Conservation (phyloP, 1,140 invertebrate genomes). For the Vanessa atalanta region DNA sequence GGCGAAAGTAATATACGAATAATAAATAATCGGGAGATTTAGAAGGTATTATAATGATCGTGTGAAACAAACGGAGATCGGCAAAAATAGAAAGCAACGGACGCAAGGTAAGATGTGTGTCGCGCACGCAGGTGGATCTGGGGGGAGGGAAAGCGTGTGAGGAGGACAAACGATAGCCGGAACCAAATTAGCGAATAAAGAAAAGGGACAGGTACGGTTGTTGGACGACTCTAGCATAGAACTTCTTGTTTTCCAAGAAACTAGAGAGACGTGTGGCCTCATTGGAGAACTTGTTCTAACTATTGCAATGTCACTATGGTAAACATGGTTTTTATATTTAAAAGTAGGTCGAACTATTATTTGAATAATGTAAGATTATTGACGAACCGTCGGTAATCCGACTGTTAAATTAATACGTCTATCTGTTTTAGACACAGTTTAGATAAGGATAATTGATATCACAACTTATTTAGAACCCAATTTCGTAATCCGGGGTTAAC, state of each 20-base stretch:
- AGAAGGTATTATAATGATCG: conserved; percentile 38
- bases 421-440: no score
- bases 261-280: conserved; percentile 58
- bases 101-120: conserved; percentile 68
- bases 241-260: conserved; percentile 63
- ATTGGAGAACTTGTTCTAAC: conserved; percentile 48
- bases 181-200: conserved; percentile 51
- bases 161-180: conserved; percentile 53
- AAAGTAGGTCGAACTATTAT: conserved; percentile 24
- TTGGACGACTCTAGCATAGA: conserved; percentile 38
- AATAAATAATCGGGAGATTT: conserved; percentile 22
- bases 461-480: conserved; percentile 18
- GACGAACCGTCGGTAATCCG: no score
- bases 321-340: conserved; percentile 23
- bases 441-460: not conserved
- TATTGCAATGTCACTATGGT: conserved; percentile 28
- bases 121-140: conserved; percentile 66
- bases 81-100: conserved; percentile 78
- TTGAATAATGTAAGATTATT: not conserved
- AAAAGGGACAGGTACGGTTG: conserved; percentile 59
- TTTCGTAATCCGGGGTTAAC: conserved; percentile 58
- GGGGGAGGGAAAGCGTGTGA: conserved; percentile 53
- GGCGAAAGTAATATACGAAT: not conserved
- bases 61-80: conserved; percentile 46
- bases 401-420: no score